Evolutionary conservation across 2,113 vertebrate genomes (phyloP).

Genomic region (Apteryx mantelli): DNA sequence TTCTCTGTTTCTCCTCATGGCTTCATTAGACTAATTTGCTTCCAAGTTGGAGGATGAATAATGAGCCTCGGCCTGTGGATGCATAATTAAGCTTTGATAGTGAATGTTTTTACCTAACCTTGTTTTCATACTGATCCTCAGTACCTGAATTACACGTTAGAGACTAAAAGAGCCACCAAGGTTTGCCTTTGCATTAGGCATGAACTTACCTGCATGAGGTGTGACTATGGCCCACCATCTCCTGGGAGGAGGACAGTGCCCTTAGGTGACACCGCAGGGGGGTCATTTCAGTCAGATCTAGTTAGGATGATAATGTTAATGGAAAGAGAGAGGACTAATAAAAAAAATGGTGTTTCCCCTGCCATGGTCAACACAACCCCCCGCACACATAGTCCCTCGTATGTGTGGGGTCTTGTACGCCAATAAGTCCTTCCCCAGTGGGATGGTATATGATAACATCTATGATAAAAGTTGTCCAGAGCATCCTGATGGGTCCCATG

Average conservation of each 20-base stretch:
- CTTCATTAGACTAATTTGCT: slow-evolving; percentile 67
- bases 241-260: not conserved
- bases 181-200: not conserved
- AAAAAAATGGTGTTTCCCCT: not conserved
- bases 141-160: slow-evolving; percentile 6
- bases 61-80: slow-evolving; percentile 43
- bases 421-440: not conserved
- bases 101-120: slow-evolving; percentile 60
- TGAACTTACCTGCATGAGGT: not conserved
- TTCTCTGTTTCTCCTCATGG: slow-evolving; percentile 51
- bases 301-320: not conserved
- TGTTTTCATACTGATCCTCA: slow-evolving; percentile 48
- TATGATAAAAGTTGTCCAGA: not conserved
- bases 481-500: not conserved
- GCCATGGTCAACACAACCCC: not conserved
- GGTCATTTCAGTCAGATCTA: not conserved
- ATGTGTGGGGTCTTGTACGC: fast-evolving
- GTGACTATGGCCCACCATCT: not conserved
- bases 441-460: not conserved
- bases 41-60: slow-evolving; percentile 67
- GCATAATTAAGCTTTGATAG: slow-evolving; percentile 66
- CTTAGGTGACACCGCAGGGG: fast-evolving
- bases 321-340: not conserved
- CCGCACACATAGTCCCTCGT: not conserved
- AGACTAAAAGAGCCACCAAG: not conserved